Percentiles rank a stretch among this genome's conserved stretches.
Evolutionary conservation across 2,888 invertebrate species (phyloP).

Genomic region (Pseudeuparius sepicola): DNA sequence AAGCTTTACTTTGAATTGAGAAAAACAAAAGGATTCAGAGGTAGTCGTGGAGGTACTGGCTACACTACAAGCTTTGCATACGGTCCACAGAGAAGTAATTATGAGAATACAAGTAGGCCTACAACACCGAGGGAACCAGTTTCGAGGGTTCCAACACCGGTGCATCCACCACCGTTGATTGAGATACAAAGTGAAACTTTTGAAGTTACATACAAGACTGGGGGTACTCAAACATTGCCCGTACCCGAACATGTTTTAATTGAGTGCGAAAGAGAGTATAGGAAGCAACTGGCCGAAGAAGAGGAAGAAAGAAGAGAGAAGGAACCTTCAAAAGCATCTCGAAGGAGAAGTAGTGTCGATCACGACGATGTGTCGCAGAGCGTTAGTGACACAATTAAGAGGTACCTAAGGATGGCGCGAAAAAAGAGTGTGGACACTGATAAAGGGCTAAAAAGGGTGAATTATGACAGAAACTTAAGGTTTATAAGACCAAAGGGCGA

Average conservation of each 20-base stretch:
- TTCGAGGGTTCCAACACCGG: neutral
- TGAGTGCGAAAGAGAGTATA: slow-evolving; percentile 41
- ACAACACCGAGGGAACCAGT: slow-evolving; percentile 6
- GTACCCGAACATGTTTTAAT: slow-evolving; percentile 47
- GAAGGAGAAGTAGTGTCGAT: slow-evolving; percentile 69
- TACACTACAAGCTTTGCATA: slow-evolving; percentile 23
- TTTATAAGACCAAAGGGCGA: slow-evolving; percentile 73
- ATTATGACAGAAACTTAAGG: slow-evolving; percentile 74
- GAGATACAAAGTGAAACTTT: slow-evolving; percentile 53
- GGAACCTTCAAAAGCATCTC: slow-evolving; percentile 34
- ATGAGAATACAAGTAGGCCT: slow-evolving; percentile 14
- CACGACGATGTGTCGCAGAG: slow-evolving; percentile 80
- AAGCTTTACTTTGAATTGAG: slow-evolving; percentile 63
- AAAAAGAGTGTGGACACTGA: slow-evolving; percentile 78
- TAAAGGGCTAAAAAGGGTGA: slow-evolving; percentile 66
- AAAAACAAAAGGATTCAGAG: slow-evolving; percentile 51
- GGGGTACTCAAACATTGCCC: slow-evolving; percentile 52
- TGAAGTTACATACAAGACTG: slow-evolving; percentile 39
- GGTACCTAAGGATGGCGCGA: slow-evolving; percentile 77
- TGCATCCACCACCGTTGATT: slow-evolving; percentile 53
- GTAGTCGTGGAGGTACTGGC: slow-evolving; percentile 32
- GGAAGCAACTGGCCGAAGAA: slow-evolving; percentile 38
- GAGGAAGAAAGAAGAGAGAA: slow-evolving; percentile 35
- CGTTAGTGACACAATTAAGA: slow-evolving; percentile 77
- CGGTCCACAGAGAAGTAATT: slow-evolving; percentile 20